A percentile compares a stretch with the other conserved stretches of the same genome.
Conservation (phyloP, 1,140 invertebrate species). For the Oedothorax gibbosus region DNA sequence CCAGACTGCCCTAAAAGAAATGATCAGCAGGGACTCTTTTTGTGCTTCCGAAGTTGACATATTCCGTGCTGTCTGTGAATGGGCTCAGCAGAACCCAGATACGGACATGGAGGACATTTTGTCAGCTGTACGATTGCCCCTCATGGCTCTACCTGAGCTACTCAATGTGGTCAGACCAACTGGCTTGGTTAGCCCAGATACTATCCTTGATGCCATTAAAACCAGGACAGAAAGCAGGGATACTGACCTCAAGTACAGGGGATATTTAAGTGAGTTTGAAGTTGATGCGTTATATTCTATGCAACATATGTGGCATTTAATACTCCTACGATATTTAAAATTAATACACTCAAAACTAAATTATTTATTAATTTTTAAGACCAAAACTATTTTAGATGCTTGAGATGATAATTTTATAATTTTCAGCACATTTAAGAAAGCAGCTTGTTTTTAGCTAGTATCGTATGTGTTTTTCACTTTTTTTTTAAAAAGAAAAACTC, state of each 20-base stretch:
- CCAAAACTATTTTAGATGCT: too few species aligned
- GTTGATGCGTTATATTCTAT: too few species aligned
- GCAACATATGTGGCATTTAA: too few species aligned
- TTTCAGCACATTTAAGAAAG: too few species aligned
- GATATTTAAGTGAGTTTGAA: constrained; percentile 67
- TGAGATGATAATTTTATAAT: too few species aligned
- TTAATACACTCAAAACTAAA: too few species aligned
- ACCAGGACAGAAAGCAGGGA: constrained; percentile 81
- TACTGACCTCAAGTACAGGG: constrained; percentile 82
- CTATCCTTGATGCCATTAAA: constrained; percentile 93
- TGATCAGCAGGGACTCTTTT: constrained; percentile 94
- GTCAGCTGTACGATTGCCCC: constrained; percentile 80
- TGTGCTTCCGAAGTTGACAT: constrained; percentile 96
- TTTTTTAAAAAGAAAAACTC: too few species aligned
- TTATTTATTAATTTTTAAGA: too few species aligned
- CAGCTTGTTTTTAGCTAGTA: too few species aligned
- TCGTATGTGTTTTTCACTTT: too few species aligned
- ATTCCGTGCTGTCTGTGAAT: constrained; percentile 87
- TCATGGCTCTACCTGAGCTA: constrained; percentile 89
- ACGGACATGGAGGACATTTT: constrained; percentile 71
- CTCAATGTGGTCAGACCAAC: constrained; percentile 88
- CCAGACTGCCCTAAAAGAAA: constrained; percentile 72
- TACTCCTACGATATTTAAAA: too few species aligned
- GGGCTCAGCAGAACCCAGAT: constrained; percentile 83
- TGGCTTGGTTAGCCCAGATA: constrained; percentile 85